These are phyloP conservation scores for Drosophila fungiperda DNA, from an alignment of 2,888 invertebrate genomes.

Conservation along the genomic window DNA sequence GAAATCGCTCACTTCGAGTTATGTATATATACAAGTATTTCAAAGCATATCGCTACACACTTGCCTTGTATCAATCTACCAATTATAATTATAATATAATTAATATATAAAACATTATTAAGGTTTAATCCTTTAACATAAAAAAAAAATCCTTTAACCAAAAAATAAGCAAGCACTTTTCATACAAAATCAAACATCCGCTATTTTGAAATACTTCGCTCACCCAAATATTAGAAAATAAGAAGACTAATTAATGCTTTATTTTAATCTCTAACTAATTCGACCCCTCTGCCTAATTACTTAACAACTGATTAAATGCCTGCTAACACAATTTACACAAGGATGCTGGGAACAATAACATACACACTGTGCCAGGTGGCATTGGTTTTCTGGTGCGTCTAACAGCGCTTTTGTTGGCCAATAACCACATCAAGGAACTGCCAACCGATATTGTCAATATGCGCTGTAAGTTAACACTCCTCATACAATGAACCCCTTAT, in stretches of 20 bases:
- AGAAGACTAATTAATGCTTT: not conserved
- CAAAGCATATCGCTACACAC: not conserved
- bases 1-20: not conserved
- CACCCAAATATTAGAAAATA: not conserved
- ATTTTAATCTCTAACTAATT: not conserved
- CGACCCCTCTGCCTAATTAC: not conserved
- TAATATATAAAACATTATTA: not conserved
- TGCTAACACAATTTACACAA: constrained; percentile 81
- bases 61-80: not conserved
- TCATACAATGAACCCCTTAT: not conserved
- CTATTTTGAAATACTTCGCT: not conserved
- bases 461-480: constrained; percentile 88
- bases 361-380: constrained; percentile 90
- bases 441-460: constrained; percentile 93
- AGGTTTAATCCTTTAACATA: not conserved
- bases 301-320: constrained; percentile 39
- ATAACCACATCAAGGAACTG: constrained; percentile 90
- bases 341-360: constrained; percentile 92
- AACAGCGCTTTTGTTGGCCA: constrained; percentile 89
- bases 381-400: constrained; percentile 93
- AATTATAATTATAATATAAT: not conserved
- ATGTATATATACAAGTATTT: not conserved
- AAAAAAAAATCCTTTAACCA: not conserved
- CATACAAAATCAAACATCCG: not conserved
- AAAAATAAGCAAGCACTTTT: not conserved